A percentile compares a stretch with the other conserved stretches of the same genome.
These are phyloP conservation scores for Lycopodina hypogea DNA, from an alignment of 37 sponge, comb jelly and placozoan species.

Conservation along the genomic window DNA sequence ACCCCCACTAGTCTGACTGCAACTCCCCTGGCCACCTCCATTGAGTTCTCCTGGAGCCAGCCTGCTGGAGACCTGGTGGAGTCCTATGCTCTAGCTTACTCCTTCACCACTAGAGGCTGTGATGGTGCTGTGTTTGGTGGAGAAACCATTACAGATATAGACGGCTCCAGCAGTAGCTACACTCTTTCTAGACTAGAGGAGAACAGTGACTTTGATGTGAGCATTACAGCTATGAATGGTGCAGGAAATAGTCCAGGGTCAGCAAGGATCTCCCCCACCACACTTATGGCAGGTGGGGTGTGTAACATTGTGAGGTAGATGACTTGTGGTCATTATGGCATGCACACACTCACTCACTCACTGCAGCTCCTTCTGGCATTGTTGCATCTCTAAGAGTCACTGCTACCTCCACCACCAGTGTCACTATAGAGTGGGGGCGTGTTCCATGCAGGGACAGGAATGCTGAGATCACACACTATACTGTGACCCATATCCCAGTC, in stretches of 20 bases:
- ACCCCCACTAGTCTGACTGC: background rate
- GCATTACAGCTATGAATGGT: constrained; percentile 27
- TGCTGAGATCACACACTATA: constrained; percentile 23
- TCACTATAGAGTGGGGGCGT: constrained; percentile 20
- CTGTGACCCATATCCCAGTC: background rate
- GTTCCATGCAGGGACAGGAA: constrained; percentile 13
- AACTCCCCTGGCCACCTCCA: constrained; percentile 26
- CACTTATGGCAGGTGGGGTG: constrained; percentile 13
- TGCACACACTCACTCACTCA: background rate
- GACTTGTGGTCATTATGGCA: too few relatives aligned
- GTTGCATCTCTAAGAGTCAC: background rate
- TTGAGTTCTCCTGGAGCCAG: constrained; percentile 19
- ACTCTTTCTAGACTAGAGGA: constrained; percentile 32
- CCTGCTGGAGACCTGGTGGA: constrained; percentile 23
- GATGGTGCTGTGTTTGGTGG: background rate
- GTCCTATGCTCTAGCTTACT: constrained; percentile 21
- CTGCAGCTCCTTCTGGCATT: constrained; percentile 20
- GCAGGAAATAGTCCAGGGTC: constrained; percentile 17
- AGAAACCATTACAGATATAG: background rate
- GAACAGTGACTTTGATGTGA: constrained; percentile 26
- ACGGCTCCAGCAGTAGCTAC: constrained; percentile 11
- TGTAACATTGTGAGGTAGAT: too few relatives aligned
- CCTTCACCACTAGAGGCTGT: constrained; percentile 3
- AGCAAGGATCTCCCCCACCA: background rate
- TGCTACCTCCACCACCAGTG: background rate